These are phyloP conservation scores for Orientallactaga bullata DNA, from an alignment of 2,113 vertebrate species.

Conservation along the genomic window DNA sequence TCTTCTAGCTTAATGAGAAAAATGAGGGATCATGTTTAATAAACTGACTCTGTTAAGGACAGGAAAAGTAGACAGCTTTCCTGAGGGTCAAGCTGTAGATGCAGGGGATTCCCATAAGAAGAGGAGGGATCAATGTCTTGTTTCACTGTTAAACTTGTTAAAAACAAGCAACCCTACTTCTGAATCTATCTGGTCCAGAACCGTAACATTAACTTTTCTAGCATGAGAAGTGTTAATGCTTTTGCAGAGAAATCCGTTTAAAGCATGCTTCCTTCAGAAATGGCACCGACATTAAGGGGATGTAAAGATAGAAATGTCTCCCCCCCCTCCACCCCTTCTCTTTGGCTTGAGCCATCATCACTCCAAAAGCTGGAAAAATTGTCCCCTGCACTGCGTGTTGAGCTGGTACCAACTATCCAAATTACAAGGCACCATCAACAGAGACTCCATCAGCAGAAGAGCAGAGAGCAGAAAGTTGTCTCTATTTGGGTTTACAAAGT, in stretches of 20 bases:
- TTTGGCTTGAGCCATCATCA: slow-evolving; percentile 45
- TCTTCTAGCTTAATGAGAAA: slow-evolving; percentile 52
- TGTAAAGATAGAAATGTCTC: slow-evolving; percentile 13
- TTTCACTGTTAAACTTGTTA: slow-evolving; percentile 37
- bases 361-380: slow-evolving; percentile 24
- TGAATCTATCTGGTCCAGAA: slow-evolving; percentile 21
- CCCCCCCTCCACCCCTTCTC: no score
- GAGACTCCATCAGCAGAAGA: background rate
- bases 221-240: background rate
- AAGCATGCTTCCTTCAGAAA: slow-evolving; percentile 31
- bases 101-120: background rate
- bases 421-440: background rate
- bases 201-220: slow-evolving; percentile 48
- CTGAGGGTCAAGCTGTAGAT: background rate
- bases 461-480: background rate
- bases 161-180: slow-evolving; percentile 46
- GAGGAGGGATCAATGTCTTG: background rate
- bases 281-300: background rate
- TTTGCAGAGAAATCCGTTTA: slow-evolving; percentile 37
- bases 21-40: slow-evolving; percentile 27
- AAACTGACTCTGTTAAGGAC: background rate
- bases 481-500: slow-evolving; percentile 27
- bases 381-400: background rate
- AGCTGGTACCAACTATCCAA: background rate
- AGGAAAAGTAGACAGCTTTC: background rate